These are phyloP conservation scores for Hypena proboscidalis DNA, from an alignment of 2,888 invertebrate species.

Conservation along the genomic window DNA sequence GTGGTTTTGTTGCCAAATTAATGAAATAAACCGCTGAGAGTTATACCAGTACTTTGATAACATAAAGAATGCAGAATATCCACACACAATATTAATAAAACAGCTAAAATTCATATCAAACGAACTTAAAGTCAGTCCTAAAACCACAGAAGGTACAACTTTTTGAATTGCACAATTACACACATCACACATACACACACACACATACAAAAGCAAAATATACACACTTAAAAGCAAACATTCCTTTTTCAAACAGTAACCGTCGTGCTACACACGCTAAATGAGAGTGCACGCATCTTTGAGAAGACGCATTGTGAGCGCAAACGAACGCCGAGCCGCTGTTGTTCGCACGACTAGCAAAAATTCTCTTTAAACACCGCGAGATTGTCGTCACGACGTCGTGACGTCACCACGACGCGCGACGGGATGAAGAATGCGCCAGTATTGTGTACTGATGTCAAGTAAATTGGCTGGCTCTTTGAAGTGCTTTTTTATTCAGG, in stretches of 20 bases:
- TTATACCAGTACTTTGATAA: too few relatives aligned
- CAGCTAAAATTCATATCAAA: too few relatives aligned
- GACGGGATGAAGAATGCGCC: neutral
- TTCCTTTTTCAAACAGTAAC: slow-evolving; percentile 5
- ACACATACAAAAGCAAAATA: slow-evolving; percentile 1
- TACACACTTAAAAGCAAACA: slow-evolving; percentile 1
- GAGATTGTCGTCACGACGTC: slow-evolving; percentile 19
- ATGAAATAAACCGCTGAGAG: too few relatives aligned
- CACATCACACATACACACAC: too few relatives aligned
- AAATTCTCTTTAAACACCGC: slow-evolving; percentile 27
- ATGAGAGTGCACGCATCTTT: slow-evolving; percentile 22
- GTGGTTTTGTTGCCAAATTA: too few relatives aligned
- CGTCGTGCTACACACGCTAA: slow-evolving; percentile 5
- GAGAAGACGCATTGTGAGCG: slow-evolving; percentile 22
- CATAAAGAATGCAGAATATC: too few relatives aligned
- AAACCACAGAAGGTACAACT: too few relatives aligned
- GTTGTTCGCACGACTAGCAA: slow-evolving; percentile 26
- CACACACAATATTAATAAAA: too few relatives aligned
- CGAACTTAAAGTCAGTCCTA: too few relatives aligned
- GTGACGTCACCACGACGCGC: too few relatives aligned
- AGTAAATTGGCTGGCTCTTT: slow-evolving; percentile 15
- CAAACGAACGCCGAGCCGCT: slow-evolving; percentile 27
- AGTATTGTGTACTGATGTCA: slow-evolving; percentile 9
- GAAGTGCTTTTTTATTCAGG: slow-evolving; percentile 8
- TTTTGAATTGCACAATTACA: too few relatives aligned